Evolutionary conservation across 2,888 invertebrate species (phyloP).

Genomic region (Eupithecia subumbrata): DNA sequence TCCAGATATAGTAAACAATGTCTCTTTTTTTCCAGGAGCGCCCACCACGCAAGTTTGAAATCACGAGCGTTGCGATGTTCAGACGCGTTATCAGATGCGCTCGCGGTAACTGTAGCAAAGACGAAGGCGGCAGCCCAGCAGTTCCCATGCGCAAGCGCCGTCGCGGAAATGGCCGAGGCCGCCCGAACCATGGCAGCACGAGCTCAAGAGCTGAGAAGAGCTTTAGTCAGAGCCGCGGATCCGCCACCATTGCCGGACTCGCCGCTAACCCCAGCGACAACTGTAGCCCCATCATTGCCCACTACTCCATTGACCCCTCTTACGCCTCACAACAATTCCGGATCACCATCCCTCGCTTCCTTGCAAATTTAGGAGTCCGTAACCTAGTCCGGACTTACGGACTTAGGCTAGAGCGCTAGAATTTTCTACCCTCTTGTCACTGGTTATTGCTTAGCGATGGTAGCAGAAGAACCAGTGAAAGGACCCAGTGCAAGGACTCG

Average conservation of each 20-base stretch:
- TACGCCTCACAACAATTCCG: slow-evolving; percentile 63
- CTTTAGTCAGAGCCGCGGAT: slow-evolving; percentile 88
- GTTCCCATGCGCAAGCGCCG: slow-evolving; percentile 95
- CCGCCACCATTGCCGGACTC: slow-evolving; percentile 64
- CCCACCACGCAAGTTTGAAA: slow-evolving; percentile 89
- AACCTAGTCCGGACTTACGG: slow-evolving; percentile 43
- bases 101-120: slow-evolving; percentile 92
- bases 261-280: slow-evolving; percentile 65
- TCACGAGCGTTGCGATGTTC: slow-evolving; percentile 89
- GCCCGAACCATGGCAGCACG: slow-evolving; percentile 93
- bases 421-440: slow-evolving; percentile 32
- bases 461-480: not conserved
- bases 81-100: slow-evolving; percentile 91
- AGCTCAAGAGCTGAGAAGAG: slow-evolving; percentile 91
- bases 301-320: slow-evolving; percentile 70
- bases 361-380: slow-evolving; percentile 64
- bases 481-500: slow-evolving; percentile 3
- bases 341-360: slow-evolving; percentile 64
- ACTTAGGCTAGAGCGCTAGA: slow-evolving; percentile 55
- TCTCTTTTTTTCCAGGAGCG: slow-evolving; percentile 83
- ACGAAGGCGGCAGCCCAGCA: slow-evolving; percentile 96
- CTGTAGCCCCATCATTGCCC: slow-evolving; percentile 67
- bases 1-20: not conserved
- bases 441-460: slow-evolving; percentile 22
- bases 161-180: slow-evolving; percentile 97